Conservation (phyloP, 1,140 invertebrate species). For the Teleopsis dalmanni region DNA sequence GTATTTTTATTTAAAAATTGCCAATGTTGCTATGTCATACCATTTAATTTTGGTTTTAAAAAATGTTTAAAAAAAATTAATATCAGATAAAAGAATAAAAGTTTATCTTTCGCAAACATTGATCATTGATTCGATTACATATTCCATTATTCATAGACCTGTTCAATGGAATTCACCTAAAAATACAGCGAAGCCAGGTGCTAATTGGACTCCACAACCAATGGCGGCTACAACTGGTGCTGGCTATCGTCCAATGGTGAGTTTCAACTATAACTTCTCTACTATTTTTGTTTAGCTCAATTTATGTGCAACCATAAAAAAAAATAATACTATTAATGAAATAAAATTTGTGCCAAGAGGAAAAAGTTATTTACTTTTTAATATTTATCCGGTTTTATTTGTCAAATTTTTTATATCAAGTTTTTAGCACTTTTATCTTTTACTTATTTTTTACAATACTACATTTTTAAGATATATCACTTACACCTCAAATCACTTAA, state of each 20-base stretch:
- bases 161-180: constrained; percentile 84
- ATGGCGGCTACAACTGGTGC: constrained; percentile 78
- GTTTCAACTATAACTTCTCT: constrained; percentile 30
- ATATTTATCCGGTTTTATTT: too few species aligned
- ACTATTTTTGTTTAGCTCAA: constrained; percentile 7
- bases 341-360: too few species aligned
- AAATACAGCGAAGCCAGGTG: constrained; percentile 67
- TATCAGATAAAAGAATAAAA: not conserved
- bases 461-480: too few species aligned
- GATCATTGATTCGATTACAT: not conserved
- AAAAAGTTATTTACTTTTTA: too few species aligned
- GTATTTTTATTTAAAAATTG: too few species aligned
- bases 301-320: too few species aligned
- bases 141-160: constrained; percentile 43
- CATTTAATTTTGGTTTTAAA: not conserved
- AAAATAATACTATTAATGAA: too few species aligned
- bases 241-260: constrained; percentile 78
- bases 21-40: too few species aligned
- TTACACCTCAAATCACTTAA: too few species aligned
- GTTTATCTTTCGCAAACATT: not conserved
- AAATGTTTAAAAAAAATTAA: not conserved
- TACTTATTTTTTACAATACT: too few species aligned
- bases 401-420: too few species aligned
- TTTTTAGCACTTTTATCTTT: too few species aligned
- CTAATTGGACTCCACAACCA: constrained; percentile 72